Percentiles rank a stretch among this genome's conserved stretches.
Conservation (phyloP, 2,888 invertebrate species). For the Drosophila incognita region DNA sequence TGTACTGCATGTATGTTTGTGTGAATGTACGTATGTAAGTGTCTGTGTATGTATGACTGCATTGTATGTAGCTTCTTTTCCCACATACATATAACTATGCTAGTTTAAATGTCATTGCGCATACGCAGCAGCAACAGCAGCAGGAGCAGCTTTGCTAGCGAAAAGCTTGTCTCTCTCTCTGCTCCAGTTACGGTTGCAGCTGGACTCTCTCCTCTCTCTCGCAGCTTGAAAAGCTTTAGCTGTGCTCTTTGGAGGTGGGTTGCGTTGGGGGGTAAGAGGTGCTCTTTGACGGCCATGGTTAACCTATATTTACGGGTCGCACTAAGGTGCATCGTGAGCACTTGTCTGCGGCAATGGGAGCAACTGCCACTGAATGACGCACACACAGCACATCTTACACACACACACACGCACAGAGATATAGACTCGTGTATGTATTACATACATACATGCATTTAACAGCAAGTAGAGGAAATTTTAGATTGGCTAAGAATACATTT, state of each 20-base stretch:
- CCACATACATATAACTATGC: background rate
- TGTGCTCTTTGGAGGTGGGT: conserved; percentile 2
- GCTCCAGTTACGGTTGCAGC: background rate
- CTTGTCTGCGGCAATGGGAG: conserved; percentile 41
- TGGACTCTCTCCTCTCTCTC: background rate
- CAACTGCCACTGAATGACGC: conserved; percentile 37
- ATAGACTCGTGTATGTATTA: background rate
- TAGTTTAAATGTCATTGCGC: conserved; percentile 69
- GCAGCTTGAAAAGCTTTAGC: conserved; percentile 20
- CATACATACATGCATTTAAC: background rate
- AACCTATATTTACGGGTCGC: conserved; percentile 62
- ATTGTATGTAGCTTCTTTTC: background rate
- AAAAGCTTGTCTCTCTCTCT: background rate
- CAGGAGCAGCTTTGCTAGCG: background rate
- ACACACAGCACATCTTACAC: background rate
- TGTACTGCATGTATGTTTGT: background rate
- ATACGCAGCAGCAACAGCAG: conserved; percentile 46
- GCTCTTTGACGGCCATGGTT: conserved; percentile 41
- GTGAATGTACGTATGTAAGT: background rate
- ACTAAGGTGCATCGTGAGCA: conserved; percentile 48
- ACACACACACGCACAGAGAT: background rate
- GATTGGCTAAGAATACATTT: conserved; percentile 18
- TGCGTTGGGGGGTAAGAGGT: background rate
- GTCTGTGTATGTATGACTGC: background rate
- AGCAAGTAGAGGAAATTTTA: conserved; percentile 22